Base-by-base conservation (phyloP, 2,888 invertebrate genomes). In the Ramazzottius varieornatus region DNA sequence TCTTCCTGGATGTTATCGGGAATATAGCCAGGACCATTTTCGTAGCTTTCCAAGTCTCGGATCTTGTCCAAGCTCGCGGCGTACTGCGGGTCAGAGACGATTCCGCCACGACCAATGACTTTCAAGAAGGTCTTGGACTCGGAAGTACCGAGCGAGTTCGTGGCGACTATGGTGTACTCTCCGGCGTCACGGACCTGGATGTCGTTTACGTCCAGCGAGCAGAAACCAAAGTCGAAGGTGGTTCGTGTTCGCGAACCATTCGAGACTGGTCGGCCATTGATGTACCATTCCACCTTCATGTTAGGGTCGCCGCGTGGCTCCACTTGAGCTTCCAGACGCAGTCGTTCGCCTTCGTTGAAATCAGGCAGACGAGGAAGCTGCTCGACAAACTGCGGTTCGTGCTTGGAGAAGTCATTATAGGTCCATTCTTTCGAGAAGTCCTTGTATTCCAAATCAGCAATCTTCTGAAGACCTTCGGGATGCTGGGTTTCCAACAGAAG, bases 11-110 rank as follows among this genome's bases (percentile, higher is more conserved):
- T 54, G 29, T 16, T 54, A 29, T 54, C 54, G n/a, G 54, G 54
- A 29, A 54, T 54, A 29, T 54, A 54, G 16, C n/a, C 20, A 8
- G 54, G 29, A 16, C 54, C 54, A 24, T 54, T 13, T 24, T 54
- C 54, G 29, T 54, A 54, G 13, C 20, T 69, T 67, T 73, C 73
- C 24, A 73, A 69, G 64, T 73, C 71, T 65, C 71, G 70, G 68
- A 73, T 74, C 67, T 73, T 73, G 33, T 70, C 70, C n/a, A 73
- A 69, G 20, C 72, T 71, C 46, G 54, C 54, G 16, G 54, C 54
- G 29, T 54, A 54, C 54, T 54, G 54, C 20, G 54, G n/a, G 24
- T 54, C 54, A 29, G n/a, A 24, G 29, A n/a, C 24, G n/a, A 54
- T 29, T 54, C 54, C 54, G 54, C 54, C 54, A 13, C 29, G 13